Evolutionary conservation across 1,140 invertebrate genomes (phyloP), one percentile per base, ranked within the genome.

Genomic region (Aphelenchoides fujianensis): DNA sequence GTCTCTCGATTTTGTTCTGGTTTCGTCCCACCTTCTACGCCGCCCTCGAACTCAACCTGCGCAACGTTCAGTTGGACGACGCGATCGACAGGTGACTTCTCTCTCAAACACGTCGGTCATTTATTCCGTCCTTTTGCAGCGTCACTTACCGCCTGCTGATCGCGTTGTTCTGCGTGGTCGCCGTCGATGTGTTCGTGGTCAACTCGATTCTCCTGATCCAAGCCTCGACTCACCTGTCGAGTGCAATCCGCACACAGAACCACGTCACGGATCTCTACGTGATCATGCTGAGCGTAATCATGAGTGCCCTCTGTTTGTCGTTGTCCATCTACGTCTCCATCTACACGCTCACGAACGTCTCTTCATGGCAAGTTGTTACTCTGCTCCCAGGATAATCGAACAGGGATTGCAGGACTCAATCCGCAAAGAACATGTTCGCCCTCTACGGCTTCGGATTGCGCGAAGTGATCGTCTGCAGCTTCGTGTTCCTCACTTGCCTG

Each of bases 1-100:
- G 31, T 28, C 23, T 70, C 30, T 34, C n/a, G 16, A 68, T 70
- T n/a, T 64, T 32, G 28, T 70, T 41, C 54, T 70, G 69, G 69
- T 70, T 70, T 37, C 37, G 52, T 32, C 69, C 69, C 5, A 70
- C 54, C 30, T 32, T 67, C 54, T 67, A 69, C 1, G 69, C 53
- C n/a, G 61, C 37, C 27, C 54, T 70, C 54, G 69, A 70, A 41
- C 23, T 70, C 0, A 70, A 70, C 35, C 34, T 70, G 7, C 16
- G 54, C n/a, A 70, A 70, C 34, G 69, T 70, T 71, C 69, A 70
- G 67, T 63, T 70, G 16, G 28, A 68, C 27, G 37, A 70, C 54
- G 7, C 27, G 23, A 66, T 32, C 34, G 55, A 59, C 23, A 59
- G 19, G 55, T 19, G 7, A 30, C 19, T 7, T 34, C n/a, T n/a